These are phyloP conservation scores for Ptiloglossa arizonensis DNA, from an alignment of 1,140 invertebrate genomes.

Conservation along the genomic window DNA sequence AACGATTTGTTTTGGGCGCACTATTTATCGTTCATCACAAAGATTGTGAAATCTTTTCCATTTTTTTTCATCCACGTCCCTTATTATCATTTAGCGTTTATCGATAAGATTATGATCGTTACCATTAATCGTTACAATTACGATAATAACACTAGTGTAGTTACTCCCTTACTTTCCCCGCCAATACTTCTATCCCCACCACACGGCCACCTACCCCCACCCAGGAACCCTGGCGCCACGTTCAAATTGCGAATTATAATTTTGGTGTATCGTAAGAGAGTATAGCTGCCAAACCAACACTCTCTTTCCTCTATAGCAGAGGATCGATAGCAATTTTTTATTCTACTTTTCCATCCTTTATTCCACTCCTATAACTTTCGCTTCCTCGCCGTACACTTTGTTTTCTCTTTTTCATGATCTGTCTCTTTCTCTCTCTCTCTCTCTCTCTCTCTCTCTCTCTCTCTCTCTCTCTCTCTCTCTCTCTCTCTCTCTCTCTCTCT, in stretches of 20 bases:
- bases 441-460: background rate
- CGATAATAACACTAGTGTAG: conserved; percentile 80
- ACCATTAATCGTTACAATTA: conserved; percentile 81
- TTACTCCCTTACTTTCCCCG: conserved; percentile 48
- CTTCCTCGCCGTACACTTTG: background rate
- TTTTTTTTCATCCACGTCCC: conserved; percentile 34
- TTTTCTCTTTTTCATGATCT: background rate
- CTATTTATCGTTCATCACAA: conserved; percentile 76
- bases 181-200: conserved; percentile 2
- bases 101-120: conserved; percentile 78
- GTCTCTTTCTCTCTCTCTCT: background rate
- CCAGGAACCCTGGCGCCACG: background rate
- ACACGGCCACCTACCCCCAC: conserved; percentile 8
- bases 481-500: background rate
- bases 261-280: background rate
- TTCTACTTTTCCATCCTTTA: background rate
- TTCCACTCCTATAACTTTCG: too few species aligned
- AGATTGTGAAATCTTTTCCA: conserved; percentile 21
- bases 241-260: conserved; percentile 18
- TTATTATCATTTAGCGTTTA: conserved; percentile 72
- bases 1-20: conserved; percentile 74
- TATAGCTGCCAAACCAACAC: background rate
- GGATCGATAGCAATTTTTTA: background rate
- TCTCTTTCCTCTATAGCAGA: background rate
- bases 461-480: background rate